Evolutionary conservation across 2,888 invertebrate genomes (phyloP), one percentile per base, ranked within the genome.

Genomic region (Arrhopalites spinosus): DNA sequence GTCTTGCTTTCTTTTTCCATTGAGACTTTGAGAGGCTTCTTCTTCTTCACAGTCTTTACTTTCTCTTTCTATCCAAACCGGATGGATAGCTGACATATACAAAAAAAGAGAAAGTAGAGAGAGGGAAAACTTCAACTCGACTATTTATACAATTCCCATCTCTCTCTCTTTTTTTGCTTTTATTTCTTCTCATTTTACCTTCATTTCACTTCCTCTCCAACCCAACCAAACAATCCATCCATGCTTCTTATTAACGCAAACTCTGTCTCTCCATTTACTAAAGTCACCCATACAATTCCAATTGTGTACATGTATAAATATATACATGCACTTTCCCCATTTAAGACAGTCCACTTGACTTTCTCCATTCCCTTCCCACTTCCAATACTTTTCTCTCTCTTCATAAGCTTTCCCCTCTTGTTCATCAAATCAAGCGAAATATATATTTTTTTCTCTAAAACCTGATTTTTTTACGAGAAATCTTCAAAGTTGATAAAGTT

Each of bases 151-250:
- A 63, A 63, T 63, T 27, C 63, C n/a, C n/a, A n/a, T 17, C 20
- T 50, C 43, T 25, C 20, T 47, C 47, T 50, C 13, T 50, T 68
- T 68, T 68, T 47, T 68, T 50, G 25, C 68, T 68, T 68, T 68
- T 68, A 68, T 68, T 68, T 68, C 66, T 23, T 68, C 50, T 25
- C 68, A 20, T 68, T 67, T 47, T 23, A 45, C 68, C 50, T 27
- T 43, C 50, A 68, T 20, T 45, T 43, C 47, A 47, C 43, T 43
- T 64, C 36, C 17, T 36, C 36, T n/a, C n/a, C n/a, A n/a, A n/a
- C n/a, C 36, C 36, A 36, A 36, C 36, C 36, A 36, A 36, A 36
- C 36, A 36, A 36, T 36, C 36, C 36, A 36, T 36, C 11, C 5
- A 36, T 3, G 5, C 5, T 36, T 36, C 36, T n/a, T n/a, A n/a